A percentile compares a stretch with the other conserved stretches of the same genome.
These are phyloP conservation scores for Ylistrum balloti DNA, from an alignment of 1,140 invertebrate genomes.

Conservation along the genomic window DNA sequence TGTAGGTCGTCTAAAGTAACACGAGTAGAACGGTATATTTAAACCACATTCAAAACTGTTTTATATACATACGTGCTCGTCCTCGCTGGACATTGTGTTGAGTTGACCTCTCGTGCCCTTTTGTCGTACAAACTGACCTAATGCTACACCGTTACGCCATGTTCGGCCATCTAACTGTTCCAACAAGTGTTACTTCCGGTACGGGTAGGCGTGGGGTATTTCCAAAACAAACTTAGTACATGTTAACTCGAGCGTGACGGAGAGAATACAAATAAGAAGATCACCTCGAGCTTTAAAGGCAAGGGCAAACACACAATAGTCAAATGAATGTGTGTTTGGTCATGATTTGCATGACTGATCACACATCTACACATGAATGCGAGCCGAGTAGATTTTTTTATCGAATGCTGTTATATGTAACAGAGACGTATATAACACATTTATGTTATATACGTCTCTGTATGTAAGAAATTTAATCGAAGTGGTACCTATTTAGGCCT, in stretches of 20 bases:
- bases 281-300: slow-evolving; percentile 9
- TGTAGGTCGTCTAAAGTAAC: too few species aligned
- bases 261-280: background rate
- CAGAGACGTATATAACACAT: too few species aligned
- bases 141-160: background rate
- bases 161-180: background rate
- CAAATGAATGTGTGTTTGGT: background rate
- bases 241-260: background rate
- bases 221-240: background rate
- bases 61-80: background rate
- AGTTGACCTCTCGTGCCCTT: background rate
- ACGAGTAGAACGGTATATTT: too few species aligned
- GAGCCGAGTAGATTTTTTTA: too few species aligned
- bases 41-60: too few species aligned
- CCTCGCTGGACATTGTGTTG: background rate
- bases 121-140: background rate
- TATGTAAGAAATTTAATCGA: too few species aligned
- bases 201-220: background rate
- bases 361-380: background rate
- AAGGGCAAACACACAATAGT: slow-evolving; percentile 7
- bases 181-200: background rate
- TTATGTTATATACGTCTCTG: too few species aligned
- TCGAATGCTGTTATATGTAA: too few species aligned
- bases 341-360: background rate
- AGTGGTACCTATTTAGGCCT: too few species aligned